Percentiles rank a stretch among this genome's conserved stretches.
Evolutionary conservation across 2,888 invertebrate species (phyloP).

Genomic region (Amitus sp.): DNA sequence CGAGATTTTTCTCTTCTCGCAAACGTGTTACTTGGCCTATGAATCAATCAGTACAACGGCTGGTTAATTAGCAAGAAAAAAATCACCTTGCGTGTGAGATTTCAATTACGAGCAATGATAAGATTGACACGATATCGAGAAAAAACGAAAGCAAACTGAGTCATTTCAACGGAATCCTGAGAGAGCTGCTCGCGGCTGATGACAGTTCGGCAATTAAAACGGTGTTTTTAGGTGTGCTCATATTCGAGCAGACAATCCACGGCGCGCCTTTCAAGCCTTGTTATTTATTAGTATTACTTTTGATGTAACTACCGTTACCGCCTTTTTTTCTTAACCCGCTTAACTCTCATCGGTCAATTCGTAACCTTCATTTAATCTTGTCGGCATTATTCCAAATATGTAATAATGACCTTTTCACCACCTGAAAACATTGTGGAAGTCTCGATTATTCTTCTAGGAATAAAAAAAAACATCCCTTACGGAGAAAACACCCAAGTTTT

Average conservation of each 20-base stretch:
- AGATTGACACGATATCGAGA: conserved; percentile 25
- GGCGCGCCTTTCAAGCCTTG: conserved; percentile 19
- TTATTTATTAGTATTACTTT: conserved; percentile 22
- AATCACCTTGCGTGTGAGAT: too few relatives aligned
- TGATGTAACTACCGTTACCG: too few relatives aligned
- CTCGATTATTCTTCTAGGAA: too few relatives aligned
- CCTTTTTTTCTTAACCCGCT: not conserved
- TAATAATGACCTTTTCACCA: too few relatives aligned
- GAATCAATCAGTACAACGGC: too few relatives aligned
- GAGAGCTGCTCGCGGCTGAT: conserved; percentile 49
- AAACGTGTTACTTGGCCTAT: too few relatives aligned
- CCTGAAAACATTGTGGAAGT: too few relatives aligned
- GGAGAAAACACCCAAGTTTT: too few relatives aligned
- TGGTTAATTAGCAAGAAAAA: conserved; percentile 10
- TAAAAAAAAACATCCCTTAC: too few relatives aligned
- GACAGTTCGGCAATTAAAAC: conserved; percentile 64
- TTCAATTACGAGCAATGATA: conserved; percentile 16
- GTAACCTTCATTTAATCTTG: too few relatives aligned
- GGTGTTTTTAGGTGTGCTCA: conserved; percentile 60
- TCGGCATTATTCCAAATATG: too few relatives aligned
- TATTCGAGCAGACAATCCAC: conserved; percentile 47
- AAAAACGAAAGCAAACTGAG: conserved; percentile 24
- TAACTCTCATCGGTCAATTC: not conserved
- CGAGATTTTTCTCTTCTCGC: too few relatives aligned
- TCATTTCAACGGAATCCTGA: conserved; percentile 33